Percentiles rank a stretch among this genome's conserved stretches.
These are phyloP conservation scores for Aurelia sp. DNA, from an alignment of 30 jellyfish, hydroid and myxozoan species.

Conservation along the genomic window DNA sequence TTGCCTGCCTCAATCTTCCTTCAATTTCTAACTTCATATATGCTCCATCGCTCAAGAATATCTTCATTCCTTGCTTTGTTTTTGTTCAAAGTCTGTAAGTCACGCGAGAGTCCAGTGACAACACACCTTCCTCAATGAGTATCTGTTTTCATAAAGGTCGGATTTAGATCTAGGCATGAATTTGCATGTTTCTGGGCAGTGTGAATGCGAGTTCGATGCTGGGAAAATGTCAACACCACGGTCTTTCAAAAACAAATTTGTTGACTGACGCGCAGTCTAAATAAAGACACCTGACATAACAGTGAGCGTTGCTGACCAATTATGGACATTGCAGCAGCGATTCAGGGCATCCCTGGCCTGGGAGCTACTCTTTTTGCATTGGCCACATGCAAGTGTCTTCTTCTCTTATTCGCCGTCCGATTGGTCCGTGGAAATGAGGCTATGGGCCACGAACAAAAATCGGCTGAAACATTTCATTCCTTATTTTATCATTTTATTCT, in stretches of 20 bases:
- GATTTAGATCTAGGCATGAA: background rate
- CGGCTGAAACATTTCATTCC: no score
- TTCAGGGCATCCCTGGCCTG: no score
- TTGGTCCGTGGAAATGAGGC: no score
- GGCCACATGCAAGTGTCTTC: no score
- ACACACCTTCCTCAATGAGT: background rate
- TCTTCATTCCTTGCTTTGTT: background rate
- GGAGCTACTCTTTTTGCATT: no score
- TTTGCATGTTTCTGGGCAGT: background rate
- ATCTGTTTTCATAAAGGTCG: slow-evolving; percentile 9
- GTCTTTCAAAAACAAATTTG: background rate
- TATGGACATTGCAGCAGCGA: no score
- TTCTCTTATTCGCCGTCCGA: no score
- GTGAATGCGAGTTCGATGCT: background rate
- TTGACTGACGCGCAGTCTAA: slow-evolving; percentile 28
- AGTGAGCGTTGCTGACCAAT: no score
- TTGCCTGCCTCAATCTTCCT: slow-evolving; percentile 51
- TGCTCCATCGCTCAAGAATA: slow-evolving; percentile 4
- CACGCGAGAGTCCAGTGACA: slow-evolving; percentile 14
- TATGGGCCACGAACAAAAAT: no score
- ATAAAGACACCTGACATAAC: background rate
- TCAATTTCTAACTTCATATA: slow-evolving; percentile 40
- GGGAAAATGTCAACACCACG: background rate
- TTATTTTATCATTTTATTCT: no score
- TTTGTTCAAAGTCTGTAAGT: background rate